phyloP scores from a whole-genome alignment of 2,797 vertebrate genomes.

The Ctenochaetus hawaiiensis region DNA sequence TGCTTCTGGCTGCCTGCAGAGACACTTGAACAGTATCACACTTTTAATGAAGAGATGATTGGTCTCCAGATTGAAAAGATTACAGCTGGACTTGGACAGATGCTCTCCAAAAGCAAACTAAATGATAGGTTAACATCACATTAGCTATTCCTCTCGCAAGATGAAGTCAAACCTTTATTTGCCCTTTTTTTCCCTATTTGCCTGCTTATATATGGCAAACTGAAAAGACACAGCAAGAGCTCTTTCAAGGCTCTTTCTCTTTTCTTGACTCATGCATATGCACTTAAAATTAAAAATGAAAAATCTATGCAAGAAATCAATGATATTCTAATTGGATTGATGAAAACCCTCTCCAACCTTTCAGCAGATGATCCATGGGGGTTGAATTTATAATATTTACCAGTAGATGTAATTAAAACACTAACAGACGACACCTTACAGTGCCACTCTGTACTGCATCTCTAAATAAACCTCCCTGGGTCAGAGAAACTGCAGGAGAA shows the following conservation, averaged over 20 bases:
- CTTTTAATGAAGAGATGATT: conserved; percentile 78
- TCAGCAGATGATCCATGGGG: conserved; percentile 6
- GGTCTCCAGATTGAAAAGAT: conserved; percentile 68
- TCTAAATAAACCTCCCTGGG: conserved; percentile 77
- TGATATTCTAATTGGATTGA: conserved; percentile 23
- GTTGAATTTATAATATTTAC: conserved; percentile 49
- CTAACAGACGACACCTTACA: conserved; percentile 54
- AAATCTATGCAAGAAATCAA: conserved; percentile 21
- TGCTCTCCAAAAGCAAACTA: conserved; percentile 72
- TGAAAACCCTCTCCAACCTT: conserved; percentile 7
- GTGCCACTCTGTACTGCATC: conserved; percentile 54
- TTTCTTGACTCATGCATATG: background rate
- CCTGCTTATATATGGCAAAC: conserved; percentile 15
- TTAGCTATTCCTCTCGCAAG: conserved; percentile 47
- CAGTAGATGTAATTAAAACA: conserved; percentile 55
- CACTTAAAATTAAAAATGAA: background rate
- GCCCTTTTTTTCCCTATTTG: background rate
- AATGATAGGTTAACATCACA: conserved; percentile 77
- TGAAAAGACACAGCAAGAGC: conserved; percentile 1
- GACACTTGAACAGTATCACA: conserved; percentile 65
- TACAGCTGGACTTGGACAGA: conserved; percentile 71
- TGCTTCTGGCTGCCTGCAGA: conserved; percentile 59
- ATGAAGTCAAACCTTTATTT: conserved; percentile 39
- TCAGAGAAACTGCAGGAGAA: conserved; percentile 73
- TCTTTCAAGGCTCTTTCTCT: background rate